These are phyloP conservation scores for Calliphora vomitoria DNA, from an alignment of 2,888 invertebrate species.

Conservation along the genomic window DNA sequence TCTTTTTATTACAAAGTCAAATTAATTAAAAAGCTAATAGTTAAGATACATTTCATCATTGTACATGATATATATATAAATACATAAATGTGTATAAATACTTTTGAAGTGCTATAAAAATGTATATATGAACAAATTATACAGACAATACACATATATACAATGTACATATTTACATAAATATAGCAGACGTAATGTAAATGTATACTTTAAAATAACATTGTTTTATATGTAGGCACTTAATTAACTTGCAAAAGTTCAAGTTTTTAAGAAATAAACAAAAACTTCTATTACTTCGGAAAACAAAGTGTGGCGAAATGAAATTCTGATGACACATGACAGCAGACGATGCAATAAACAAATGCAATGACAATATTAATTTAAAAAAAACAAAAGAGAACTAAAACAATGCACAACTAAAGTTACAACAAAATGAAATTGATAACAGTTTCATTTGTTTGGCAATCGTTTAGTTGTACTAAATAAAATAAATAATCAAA, in stretches of 20 bases:
- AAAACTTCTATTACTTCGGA: neutral
- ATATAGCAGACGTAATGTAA: neutral
- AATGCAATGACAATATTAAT: slow-evolving; percentile 7
- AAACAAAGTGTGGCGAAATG: neutral
- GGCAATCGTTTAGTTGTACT: slow-evolving; percentile 20
- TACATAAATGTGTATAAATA: neutral
- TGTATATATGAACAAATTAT: too few species aligned
- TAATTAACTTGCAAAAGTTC: neutral
- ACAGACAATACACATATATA: too few species aligned
- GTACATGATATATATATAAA: too few species aligned
- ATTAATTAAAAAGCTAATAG: neutral
- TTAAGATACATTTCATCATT: neutral
- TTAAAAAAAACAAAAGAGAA: neutral
- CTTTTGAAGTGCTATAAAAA: too few species aligned
- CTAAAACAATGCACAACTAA: neutral
- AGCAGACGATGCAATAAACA: slow-evolving; percentile 10
- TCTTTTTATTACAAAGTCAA: neutral
- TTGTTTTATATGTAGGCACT: too few species aligned
- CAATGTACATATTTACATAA: neutral
- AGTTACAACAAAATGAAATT: slow-evolving; percentile 1
- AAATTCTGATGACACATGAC: neutral
- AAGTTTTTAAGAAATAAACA: neutral
- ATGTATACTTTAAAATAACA: neutral
- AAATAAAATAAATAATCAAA: slow-evolving; percentile 34
- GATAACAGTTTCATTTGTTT: slow-evolving; percentile 43